Base-by-base conservation (phyloP, 2,797 vertebrate species). In the Sebastes oblongus region DNA sequence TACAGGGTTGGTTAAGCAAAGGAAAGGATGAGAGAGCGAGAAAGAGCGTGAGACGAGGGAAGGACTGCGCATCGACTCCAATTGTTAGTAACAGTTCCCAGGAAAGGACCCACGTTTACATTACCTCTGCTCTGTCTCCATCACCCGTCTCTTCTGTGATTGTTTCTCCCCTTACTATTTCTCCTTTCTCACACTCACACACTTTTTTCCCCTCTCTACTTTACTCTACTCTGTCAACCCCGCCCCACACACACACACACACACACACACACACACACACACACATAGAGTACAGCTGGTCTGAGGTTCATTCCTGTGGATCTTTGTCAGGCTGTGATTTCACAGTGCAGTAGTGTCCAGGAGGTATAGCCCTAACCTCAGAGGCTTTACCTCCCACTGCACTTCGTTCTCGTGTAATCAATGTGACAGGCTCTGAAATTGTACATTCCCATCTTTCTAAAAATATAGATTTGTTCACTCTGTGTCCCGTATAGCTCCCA, bases 311-410 rank as follows among this genome's bases (percentile, higher is more conserved):
- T 93, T 91, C 88, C 91, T 94, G 92, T 79, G 94, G 91, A 74
- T 93, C 87, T 92, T 90, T 90, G 86, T 87, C 81, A 93, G 91
- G 88, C 93, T 94, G 92, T 94, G 86, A 93, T 95, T 94, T 93
- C 42, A 84, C 88, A 85, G 87, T 64, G 79, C 86, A 73, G 73
- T 34, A 42, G 87, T 84, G 82, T 90, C 88, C 90, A 88, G 88
- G 90, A 93, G 83, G 87, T 88, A 89, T 81, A 86, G 85, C 72
- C 80, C 83, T 85, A 83, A 93, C 91, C 90, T 90, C 92, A 86
- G 81, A 88, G 85, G 82, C 77, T 81, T 70, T 85, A 88, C 92
- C 93, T 91, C 93, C 90, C 92, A 91, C 91, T 87, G 76, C 84
- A 82, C 67, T 60, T 78, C 78, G 70, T 86, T 83, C 88, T 88